Evolutionary conservation across 2,888 invertebrate genomes (phyloP), one percentile per base, ranked within the genome.

Genomic region (Frankliniella fusca): DNA sequence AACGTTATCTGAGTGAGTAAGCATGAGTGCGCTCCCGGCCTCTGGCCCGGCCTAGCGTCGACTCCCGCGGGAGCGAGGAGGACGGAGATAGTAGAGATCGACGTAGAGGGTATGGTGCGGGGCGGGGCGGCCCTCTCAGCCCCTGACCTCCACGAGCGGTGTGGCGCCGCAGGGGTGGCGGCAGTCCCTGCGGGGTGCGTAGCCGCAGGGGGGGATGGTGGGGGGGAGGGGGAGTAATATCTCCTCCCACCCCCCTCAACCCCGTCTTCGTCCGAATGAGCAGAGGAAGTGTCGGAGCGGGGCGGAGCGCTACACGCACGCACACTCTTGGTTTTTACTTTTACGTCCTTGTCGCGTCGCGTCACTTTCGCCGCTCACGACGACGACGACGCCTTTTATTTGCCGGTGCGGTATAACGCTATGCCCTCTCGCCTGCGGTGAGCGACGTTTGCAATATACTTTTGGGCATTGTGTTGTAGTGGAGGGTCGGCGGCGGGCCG

Each of bases 1-100:
- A 76, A 76, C 70, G 70, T 76, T 76, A 76, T 76, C 70, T 76
- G 70, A 76, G 70, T 76, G 70, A 76, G 70, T 76, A 76, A 76
- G 70, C 70, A 76, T 76, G 70, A 76, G 70, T 27, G 70, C 27
- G 70, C 61, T 61, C 61, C 38, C 18, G 54, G 54, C 54, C 70
- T 23, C 70, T 54, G 54, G 54, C 38, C 54, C 54, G 54, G 54
- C 50, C 50, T 9, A 18, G 15, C 54, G 54, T 11, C 54, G 54
- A 12, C 70, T 76, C 70, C 70, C 70, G 70, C 70, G 70, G 70
- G 70, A 76, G 70, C n/a, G 70, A 76, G 70, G n/a, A 27, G 27
- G 70, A 76, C 27, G 70, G 70, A 76, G 70, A 76, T 76, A 76
- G 70, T 27, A 11, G 23, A 76, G 70, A 76, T 76, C 70, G 70